Conservation (phyloP, 2,888 invertebrate genomes). For the Ferrisia virgata region DNA sequence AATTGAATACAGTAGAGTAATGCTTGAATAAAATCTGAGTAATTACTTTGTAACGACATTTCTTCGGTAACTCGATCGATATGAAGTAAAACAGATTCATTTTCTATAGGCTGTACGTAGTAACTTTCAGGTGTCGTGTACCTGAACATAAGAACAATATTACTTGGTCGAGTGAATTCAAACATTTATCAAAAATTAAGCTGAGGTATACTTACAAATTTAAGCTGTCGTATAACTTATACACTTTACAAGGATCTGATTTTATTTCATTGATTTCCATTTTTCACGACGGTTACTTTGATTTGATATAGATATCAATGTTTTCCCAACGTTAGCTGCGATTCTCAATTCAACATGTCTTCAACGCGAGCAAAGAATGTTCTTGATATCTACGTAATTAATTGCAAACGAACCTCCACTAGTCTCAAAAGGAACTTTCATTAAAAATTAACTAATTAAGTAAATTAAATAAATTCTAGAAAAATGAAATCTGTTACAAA, state of each 20-base stretch:
- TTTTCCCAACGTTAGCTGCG: background rate
- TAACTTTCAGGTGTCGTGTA: slow-evolving; percentile 87
- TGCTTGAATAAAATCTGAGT: background rate
- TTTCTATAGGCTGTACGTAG: slow-evolving; percentile 70
- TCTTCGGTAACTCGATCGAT: slow-evolving; percentile 46
- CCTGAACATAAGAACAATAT: slow-evolving; percentile 55
- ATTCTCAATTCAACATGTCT: background rate
- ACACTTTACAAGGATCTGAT: slow-evolving; percentile 10
- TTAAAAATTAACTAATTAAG: too few species aligned
- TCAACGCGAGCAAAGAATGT: background rate
- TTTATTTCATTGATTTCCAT: slow-evolving; percentile 34
- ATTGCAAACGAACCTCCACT: too few species aligned
- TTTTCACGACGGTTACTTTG: background rate
- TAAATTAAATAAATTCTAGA: too few species aligned
- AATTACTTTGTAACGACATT: slow-evolving; percentile 32
- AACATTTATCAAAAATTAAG: background rate
- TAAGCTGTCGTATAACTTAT: slow-evolving; percentile 35
- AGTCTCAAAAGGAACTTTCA: too few species aligned
- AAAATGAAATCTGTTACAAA: too few species aligned
- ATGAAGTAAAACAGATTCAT: slow-evolving; percentile 41
- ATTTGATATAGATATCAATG: background rate
- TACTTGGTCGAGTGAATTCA: background rate
- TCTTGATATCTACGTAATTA: too few species aligned
- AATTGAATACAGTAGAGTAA: too few species aligned
- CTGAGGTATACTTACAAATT: slow-evolving; percentile 27